A percentile compares a stretch with the other conserved stretches of the same genome.
Conservation (phyloP, 2,797 vertebrate species). For the Coregonus sp. region DNA sequence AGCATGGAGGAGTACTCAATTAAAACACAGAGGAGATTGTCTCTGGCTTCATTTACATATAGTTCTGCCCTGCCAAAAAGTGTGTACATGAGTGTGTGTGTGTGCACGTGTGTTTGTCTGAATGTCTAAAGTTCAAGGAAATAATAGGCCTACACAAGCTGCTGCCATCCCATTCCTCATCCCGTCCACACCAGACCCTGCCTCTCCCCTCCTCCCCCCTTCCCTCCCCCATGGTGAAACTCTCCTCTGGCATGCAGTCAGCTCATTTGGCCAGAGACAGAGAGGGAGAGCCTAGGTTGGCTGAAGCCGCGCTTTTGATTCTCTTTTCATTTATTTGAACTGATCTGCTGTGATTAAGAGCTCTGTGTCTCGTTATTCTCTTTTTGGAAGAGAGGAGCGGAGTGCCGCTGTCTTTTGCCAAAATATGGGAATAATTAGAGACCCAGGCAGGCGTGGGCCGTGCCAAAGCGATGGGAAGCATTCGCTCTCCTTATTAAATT, state of each 20-base stretch:
- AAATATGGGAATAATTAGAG: slow-evolving; percentile 98
- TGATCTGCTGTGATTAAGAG: slow-evolving; percentile 96
- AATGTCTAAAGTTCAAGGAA: slow-evolving; percentile 53
- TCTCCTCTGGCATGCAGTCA: slow-evolving; percentile 85
- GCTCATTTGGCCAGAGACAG: slow-evolving; percentile 88
- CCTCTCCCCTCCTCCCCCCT: slow-evolving; percentile 40
- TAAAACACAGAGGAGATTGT: slow-evolving; percentile 61
- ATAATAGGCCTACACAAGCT: slow-evolving; percentile 45
- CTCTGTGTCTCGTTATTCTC: slow-evolving; percentile 83
- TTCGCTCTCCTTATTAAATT: slow-evolving; percentile 93
- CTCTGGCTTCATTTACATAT: slow-evolving; percentile 38
- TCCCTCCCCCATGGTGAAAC: slow-evolving; percentile 53
- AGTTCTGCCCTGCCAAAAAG: slow-evolving; percentile 46
- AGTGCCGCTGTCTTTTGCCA: slow-evolving; percentile 86
- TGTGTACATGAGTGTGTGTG: slow-evolving; percentile 33
- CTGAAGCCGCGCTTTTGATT: slow-evolving; percentile 90
- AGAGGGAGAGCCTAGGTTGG: slow-evolving; percentile 67
- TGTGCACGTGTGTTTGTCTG: slow-evolving; percentile 37
- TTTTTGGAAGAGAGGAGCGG: slow-evolving; percentile 68
- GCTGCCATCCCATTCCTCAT: slow-evolving; percentile 29
- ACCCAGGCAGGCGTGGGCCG: slow-evolving; percentile 74
- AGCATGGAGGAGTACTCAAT: slow-evolving; percentile 60
- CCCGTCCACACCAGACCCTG: slow-evolving; percentile 52
- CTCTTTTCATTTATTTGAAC: slow-evolving; percentile 98
- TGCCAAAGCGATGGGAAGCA: slow-evolving; percentile 91